Conservation (phyloP, 35 echinoderm and acorn worm genomes). For the Heliocidaris erythrogramma region DNA sequence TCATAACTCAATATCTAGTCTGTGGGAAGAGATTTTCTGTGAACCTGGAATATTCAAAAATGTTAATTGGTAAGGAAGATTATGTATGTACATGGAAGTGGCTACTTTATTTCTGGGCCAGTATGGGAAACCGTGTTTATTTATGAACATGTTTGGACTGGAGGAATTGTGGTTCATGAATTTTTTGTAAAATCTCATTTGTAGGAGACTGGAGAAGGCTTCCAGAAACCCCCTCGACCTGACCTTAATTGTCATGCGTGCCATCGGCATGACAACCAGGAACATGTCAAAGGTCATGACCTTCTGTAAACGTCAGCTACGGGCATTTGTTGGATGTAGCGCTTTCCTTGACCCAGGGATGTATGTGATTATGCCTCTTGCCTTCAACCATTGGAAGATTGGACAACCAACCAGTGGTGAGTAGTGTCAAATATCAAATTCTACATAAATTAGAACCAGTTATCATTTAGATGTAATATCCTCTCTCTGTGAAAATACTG, state of each 20-base stretch:
- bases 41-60: too few relatives aligned
- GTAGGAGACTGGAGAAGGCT: conserved; percentile 62
- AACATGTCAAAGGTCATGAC: conserved; percentile 80
- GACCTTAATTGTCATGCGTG: conserved; percentile 72
- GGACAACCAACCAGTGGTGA: conserved; percentile 60
- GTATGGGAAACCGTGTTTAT: too few relatives aligned
- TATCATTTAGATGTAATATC: too few relatives aligned
- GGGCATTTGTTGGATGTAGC: conserved; percentile 84
- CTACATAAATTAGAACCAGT: too few relatives aligned
- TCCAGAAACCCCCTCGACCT: conserved; percentile 74
- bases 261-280: conserved; percentile 56
- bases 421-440: background rate
- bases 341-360: conserved; percentile 72
- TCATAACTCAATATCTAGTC: too few relatives aligned
- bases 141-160: too few relatives aligned
- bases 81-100: too few relatives aligned
- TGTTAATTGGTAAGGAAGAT: too few relatives aligned
- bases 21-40: too few relatives aligned
- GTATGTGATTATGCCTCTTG: conserved; percentile 74
- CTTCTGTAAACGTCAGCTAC: conserved; percentile 82
- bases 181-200: background rate
- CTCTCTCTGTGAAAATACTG: too few relatives aligned
- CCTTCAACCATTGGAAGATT: conserved; percentile 83
- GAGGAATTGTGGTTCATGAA: too few relatives aligned
- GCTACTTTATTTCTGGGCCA: too few relatives aligned